A percentile compares a stretch with the other conserved stretches of the same genome.
Conservation (phyloP, 1,140 invertebrate genomes). For the Proctacanthus coquilletti region DNA sequence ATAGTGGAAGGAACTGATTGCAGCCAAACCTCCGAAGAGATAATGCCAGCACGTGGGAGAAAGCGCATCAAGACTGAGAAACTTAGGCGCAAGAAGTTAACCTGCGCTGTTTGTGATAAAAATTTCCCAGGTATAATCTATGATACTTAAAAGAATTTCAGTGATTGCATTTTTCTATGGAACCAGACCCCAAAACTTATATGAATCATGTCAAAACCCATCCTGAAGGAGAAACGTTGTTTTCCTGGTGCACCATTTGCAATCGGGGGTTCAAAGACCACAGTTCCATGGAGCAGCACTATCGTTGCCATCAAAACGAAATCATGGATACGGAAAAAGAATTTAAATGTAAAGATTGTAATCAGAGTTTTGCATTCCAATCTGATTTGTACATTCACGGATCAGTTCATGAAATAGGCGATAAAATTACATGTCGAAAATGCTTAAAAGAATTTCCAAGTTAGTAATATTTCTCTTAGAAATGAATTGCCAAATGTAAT, state of each 20-base stretch:
- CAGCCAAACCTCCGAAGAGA: background rate
- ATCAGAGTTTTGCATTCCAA: slow-evolving; percentile 10
- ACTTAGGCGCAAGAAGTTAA: background rate
- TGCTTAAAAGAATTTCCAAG: slow-evolving; percentile 13
- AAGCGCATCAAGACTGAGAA: background rate
- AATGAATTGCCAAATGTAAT: too few relatives aligned
- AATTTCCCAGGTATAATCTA: slow-evolving; percentile 10
- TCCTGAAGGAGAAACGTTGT: slow-evolving; percentile 14
- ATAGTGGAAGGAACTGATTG: background rate
- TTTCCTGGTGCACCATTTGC: slow-evolving; percentile 10
- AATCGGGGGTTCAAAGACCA: too few relatives aligned
- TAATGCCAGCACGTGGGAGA: background rate
- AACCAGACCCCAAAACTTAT: slow-evolving; percentile 31
- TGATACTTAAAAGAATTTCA: background rate
- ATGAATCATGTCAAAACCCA: slow-evolving; percentile 34
- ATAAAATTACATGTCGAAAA: slow-evolving; percentile 10
- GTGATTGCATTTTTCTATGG: background rate
- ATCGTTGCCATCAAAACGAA: background rate
- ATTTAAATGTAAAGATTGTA: slow-evolving; percentile 11
- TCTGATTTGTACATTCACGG: slow-evolving; percentile 12
- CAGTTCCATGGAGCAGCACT: too few relatives aligned
- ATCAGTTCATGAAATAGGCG: slow-evolving; percentile 9
- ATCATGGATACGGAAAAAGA: slow-evolving; percentile 3
- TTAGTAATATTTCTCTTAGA: slow-evolving; percentile 4
- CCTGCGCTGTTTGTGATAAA: slow-evolving; percentile 10